Evolutionary conservation across 2,113 vertebrate genomes (phyloP), one percentile per base, ranked within the genome.

Genomic region (Misgurnus mizolepis): DNA sequence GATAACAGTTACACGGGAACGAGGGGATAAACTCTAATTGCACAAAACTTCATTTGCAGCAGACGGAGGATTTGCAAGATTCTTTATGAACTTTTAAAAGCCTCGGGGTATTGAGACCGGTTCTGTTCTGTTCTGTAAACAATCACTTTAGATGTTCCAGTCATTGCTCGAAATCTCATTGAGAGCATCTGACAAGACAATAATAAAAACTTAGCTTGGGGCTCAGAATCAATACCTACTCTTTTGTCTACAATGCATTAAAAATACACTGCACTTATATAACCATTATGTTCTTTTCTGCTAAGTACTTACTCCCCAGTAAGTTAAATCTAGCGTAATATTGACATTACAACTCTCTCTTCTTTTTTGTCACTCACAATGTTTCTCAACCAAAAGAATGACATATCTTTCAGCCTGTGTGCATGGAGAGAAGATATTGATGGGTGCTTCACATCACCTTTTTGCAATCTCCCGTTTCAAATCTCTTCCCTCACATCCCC

Each of bases 361-460:
- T 12, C 49, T 45, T 67, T n/a, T 76, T 49, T 80, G 27, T 80
- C 17, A 45, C 58, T 64, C 55, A 47, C 62, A 47, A 17, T 12
- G 9, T 56, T 67, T 39, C 40, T 71, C 17, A 18, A 58, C n/a
- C 55, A 58, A 18, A 58, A 18, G n/a, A 6, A 15, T 17, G 7
- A 7, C 18, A 70, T 34, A 70, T 34, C 4, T 56, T 56, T 64
- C 22, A 75, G 18, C 22, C 43, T 77, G 43, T 75, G 41, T 75
- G 58, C 27, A 7, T 62, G 22, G 6, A 55, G 27, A 55, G 7
- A 7, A n/a, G 61, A 12, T 64, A 39, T 5, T 64, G 18, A 66
- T 69, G 12, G 6, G n/a, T 49, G 80, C 50, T 80, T 80, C 60
- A 80, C 60, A n/a, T 72, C 71, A 80, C 80, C 84, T 80, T 85